Conservation (phyloP, 2,797 vertebrate genomes). For the Selene dorsalis region DNA sequence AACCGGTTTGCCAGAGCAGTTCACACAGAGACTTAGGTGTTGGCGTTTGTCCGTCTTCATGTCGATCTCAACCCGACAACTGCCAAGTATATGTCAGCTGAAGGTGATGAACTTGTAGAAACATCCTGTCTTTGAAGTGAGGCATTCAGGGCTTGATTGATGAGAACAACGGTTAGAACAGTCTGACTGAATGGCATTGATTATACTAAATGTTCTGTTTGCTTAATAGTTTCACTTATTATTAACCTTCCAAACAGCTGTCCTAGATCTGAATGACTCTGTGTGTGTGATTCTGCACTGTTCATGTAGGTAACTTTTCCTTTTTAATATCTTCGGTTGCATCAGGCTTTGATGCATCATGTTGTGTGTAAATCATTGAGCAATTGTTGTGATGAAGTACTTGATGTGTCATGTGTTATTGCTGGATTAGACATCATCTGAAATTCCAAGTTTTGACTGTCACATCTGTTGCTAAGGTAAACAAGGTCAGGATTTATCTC, state of each 20-base stretch:
- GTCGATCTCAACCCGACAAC: conserved; percentile 28
- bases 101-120: conserved; percentile 51
- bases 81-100: conserved; percentile 59
- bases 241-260: conserved; percentile 1
- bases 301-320: too few species aligned
- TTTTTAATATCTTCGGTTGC: background rate
- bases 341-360: background rate
- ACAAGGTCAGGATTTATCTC: background rate
- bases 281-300: background rate
- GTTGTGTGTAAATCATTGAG: background rate
- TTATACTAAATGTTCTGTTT: conserved; percentile 20
- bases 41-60: conserved; percentile 59
- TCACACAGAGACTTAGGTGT: conserved; percentile 36
- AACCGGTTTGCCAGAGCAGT: conserved; percentile 38
- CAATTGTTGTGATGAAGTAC: too few species aligned
- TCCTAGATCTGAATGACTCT: background rate
- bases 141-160: conserved; percentile 42
- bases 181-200: conserved; percentile 24
- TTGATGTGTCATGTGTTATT: background rate
- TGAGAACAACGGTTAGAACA: conserved; percentile 28
- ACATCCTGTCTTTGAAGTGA: conserved; percentile 49
- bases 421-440: background rate
- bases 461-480: background rate
- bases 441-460: background rate
- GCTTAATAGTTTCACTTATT: background rate